Evolutionary conservation across 2,113 vertebrate genomes (phyloP), one percentile per base, ranked within the genome.

Genomic region (Porphyrio hochstetteri): DNA sequence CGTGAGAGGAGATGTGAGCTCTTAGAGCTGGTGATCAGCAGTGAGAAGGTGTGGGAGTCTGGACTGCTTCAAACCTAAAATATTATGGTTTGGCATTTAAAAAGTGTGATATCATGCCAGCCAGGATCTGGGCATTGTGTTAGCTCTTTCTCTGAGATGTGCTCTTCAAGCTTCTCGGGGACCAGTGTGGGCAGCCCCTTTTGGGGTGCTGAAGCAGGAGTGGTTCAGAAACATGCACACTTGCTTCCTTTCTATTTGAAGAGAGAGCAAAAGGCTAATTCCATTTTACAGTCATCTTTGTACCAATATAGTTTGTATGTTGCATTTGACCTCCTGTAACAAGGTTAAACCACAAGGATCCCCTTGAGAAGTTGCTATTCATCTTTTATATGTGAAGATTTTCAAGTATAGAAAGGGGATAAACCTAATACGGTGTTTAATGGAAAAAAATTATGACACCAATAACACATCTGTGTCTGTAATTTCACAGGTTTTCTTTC

Each of bases 371-470:
- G 63, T 33, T 38, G 68, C 85, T 91, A 97, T 96, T 94, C 91
- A 91, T 97, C 96, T 97, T 97, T 97, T 87, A 97, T 69, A 96
- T 53, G 79, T 92, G 90, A 94, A 97, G 97, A 96, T 97, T 97
- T 97, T 96, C 97, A 60, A 97, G 96, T 95, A 95, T 89, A 95
- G 96, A 96, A 91, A 86, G 70, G 69, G 94, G 95, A 93, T 97
- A 94, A 98, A 96, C 93, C 95, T 95, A 96, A 97, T 76, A 91
- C 2, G 27, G 94, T 68, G 89, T 95, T 96, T 95, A 91, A 96
- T 93, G 97, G 96, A 40, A 95, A 85, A 95, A 94, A 92, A 86
- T 91, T 88, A 96, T 50, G 91, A 96, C 92, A 80, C 57, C 93
- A 90, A 95, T 82, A 84, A 84, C 97, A 96, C 97, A 95, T 97